phyloP scores from a whole-genome alignment of 2,888 invertebrate species.

The Hyalella azteca region DNA sequence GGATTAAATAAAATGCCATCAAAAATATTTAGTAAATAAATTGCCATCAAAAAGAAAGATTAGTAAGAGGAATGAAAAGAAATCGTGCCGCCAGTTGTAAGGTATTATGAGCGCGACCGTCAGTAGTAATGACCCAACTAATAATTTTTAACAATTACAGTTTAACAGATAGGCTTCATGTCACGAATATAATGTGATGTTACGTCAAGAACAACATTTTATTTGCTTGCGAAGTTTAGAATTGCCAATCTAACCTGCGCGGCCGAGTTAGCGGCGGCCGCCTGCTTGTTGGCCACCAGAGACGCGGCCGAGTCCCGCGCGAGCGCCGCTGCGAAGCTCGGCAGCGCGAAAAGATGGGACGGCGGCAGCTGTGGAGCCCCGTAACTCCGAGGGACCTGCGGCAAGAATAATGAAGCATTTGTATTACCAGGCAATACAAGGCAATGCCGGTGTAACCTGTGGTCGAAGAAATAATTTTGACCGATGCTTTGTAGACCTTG shows the following conservation, averaged over 20 bases:
- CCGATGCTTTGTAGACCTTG: no score
- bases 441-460: no score
- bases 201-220: not conserved
- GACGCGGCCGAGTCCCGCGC: not conserved
- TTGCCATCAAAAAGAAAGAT: not conserved
- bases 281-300: slow-evolving; percentile 37
- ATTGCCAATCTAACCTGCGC: not conserved
- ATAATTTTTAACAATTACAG: not conserved
- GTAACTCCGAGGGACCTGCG: slow-evolving; percentile 65
- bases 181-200: not conserved
- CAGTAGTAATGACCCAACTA: no score
- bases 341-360: slow-evolving; percentile 69
- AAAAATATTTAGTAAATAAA: not conserved
- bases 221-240: not conserved
- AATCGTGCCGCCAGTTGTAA: not conserved
- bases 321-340: not conserved
- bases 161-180: not conserved
- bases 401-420: not conserved
- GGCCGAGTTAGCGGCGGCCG: slow-evolving; percentile 9
- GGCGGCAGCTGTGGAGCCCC: slow-evolving; percentile 87
- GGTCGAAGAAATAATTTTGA: no score
- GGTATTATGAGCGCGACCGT: not conserved
- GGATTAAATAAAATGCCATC: not conserved
- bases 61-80: not conserved
- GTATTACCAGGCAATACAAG: no score